These are phyloP conservation scores for Protophormia terraenovae DNA, from an alignment of 2,888 invertebrate genomes.

Conservation along the genomic window DNA sequence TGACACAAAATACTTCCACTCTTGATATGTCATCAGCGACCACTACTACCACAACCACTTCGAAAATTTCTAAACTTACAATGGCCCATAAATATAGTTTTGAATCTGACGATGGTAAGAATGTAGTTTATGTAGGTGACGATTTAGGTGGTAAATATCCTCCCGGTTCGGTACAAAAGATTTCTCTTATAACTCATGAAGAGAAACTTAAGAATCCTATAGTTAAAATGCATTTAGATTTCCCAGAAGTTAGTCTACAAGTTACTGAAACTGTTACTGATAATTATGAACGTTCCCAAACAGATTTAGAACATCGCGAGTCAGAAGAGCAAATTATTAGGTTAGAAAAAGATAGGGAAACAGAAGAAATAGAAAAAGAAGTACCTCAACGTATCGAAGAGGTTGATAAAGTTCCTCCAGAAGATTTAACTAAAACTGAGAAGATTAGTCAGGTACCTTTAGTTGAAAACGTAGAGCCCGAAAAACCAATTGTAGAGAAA, in stretches of 20 bases:
- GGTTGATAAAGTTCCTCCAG: not conserved
- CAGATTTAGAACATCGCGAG: slow-evolving; percentile 68
- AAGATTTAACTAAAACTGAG: not conserved
- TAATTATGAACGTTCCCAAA: slow-evolving; percentile 72
- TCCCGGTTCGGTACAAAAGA: slow-evolving; percentile 80
- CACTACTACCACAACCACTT: slow-evolving; percentile 73
- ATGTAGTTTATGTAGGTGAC: slow-evolving; percentile 77
- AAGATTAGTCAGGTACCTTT: not conserved
- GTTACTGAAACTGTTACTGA: slow-evolving; percentile 78
- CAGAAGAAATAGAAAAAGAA: not conserved
- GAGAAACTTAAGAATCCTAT: slow-evolving; percentile 86
- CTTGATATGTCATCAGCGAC: slow-evolving; percentile 64
- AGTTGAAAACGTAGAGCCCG: slow-evolving; percentile 34
- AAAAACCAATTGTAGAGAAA: not conserved
- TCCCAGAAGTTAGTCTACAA: slow-evolving; percentile 79
- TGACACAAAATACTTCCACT: slow-evolving; percentile 62
- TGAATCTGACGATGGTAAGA: slow-evolving; percentile 76
- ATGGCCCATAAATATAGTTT: slow-evolving; percentile 76
- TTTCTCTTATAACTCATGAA: slow-evolving; percentile 88
- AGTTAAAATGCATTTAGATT: slow-evolving; percentile 85
- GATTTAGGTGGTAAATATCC: slow-evolving; percentile 75
- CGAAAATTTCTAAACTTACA: slow-evolving; percentile 74
- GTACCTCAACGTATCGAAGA: slow-evolving; percentile 34
- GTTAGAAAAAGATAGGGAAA: slow-evolving; percentile 34
- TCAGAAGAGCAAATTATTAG: slow-evolving; percentile 56